Evolutionary conservation across 2,113 vertebrate species (phyloP).

Genomic region (Sardina pilchardus): DNA sequence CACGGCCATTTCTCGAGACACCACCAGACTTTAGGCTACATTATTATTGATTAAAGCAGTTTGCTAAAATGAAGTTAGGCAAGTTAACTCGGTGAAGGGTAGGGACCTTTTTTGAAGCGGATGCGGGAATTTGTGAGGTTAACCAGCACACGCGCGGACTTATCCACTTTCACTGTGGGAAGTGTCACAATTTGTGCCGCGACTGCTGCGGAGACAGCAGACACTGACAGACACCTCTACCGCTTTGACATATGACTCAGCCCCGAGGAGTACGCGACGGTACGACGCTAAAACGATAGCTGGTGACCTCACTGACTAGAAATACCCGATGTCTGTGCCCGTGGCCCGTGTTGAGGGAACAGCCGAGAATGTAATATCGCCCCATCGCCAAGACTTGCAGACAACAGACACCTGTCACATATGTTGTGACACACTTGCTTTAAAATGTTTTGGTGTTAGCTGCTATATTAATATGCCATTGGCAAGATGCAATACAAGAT

Average conservation of each 20-base stretch:
- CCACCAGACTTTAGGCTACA: too few relatives aligned
- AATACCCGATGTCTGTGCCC: neutral
- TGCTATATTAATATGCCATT: neutral
- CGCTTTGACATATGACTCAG: constrained; percentile 39
- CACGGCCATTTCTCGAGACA: too few relatives aligned
- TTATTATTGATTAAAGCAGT: neutral
- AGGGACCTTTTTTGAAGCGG: neutral
- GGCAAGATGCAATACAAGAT: too few relatives aligned
- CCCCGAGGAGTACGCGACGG: constrained; percentile 21
- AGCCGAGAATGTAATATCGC: neutral
- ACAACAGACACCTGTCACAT: neutral
- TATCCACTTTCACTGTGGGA: neutral
- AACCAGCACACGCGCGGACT: neutral
- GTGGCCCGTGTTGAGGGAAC: neutral
- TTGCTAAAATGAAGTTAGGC: neutral
- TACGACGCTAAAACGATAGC: constrained; percentile 27
- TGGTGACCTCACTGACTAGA: constrained; percentile 23
- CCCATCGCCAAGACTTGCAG: neutral
- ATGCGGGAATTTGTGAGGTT: neutral
- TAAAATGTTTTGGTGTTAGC: neutral
- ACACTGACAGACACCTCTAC: constrained; percentile 39
- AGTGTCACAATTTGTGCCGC: neutral
- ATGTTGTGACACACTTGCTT: neutral
- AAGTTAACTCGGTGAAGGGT: neutral
- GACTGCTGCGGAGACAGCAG: neutral